A percentile compares a stretch with the other conserved stretches of the same genome.
These are phyloP conservation scores for Conistra vaccinii DNA, from an alignment of 2,888 invertebrate genomes.

Conservation along the genomic window DNA sequence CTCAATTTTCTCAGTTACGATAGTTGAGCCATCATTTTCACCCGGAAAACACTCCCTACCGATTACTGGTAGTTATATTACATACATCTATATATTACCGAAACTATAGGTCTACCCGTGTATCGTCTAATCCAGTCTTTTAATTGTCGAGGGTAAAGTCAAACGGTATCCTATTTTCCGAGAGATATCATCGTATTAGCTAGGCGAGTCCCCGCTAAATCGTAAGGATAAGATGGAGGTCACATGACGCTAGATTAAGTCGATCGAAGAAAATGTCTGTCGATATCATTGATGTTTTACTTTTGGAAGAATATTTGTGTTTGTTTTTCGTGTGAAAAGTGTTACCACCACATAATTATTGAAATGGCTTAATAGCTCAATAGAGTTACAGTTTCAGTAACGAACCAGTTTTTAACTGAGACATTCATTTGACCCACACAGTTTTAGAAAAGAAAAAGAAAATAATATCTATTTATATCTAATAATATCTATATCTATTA, in stretches of 20 bases:
- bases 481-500: no score
- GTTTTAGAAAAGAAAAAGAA: no score
- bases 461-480: no score
- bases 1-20: not conserved
- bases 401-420: not conserved
- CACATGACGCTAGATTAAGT: slow-evolving; percentile 50
- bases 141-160: slow-evolving; percentile 64
- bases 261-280: slow-evolving; percentile 20
- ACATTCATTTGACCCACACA: no score
- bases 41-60: not conserved
- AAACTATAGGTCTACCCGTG: slow-evolving; percentile 25
- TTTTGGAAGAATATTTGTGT: not conserved
- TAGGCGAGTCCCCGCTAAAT: slow-evolving; percentile 56
- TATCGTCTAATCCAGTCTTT: slow-evolving; percentile 64
- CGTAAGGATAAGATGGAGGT: slow-evolving; percentile 52
- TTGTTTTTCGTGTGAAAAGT: not conserved
- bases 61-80: not conserved
- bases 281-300: not conserved
- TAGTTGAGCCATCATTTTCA: not conserved
- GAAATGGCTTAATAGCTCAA: not conserved
- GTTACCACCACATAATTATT: not conserved
- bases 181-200: slow-evolving; percentile 68
- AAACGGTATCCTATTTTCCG: slow-evolving; percentile 64
- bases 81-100: not conserved
- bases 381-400: not conserved